Conservation (phyloP, 2,797 vertebrate genomes). For the Microctenopoma steveboyesi region DNA sequence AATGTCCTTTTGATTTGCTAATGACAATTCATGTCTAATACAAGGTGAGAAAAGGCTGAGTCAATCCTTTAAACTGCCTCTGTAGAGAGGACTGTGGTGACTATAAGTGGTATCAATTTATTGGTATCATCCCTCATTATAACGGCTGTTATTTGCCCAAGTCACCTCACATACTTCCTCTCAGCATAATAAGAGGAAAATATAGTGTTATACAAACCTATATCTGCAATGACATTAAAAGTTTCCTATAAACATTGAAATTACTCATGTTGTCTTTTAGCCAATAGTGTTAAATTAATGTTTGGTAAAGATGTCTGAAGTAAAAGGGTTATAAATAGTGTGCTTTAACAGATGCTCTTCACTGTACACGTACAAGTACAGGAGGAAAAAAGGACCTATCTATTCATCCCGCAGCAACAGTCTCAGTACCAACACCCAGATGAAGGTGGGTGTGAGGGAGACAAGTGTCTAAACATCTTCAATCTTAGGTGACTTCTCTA, state of each 20-base stretch:
- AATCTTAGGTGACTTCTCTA: slow-evolving; percentile 62
- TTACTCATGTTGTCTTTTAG: slow-evolving; percentile 46
- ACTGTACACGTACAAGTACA: slow-evolving; percentile 80
- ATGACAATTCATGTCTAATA: slow-evolving; percentile 79
- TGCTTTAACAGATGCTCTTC: slow-evolving; percentile 48
- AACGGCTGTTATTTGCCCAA: slow-evolving; percentile 60
- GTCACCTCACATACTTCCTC: slow-evolving; percentile 47
- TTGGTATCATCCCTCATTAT: slow-evolving; percentile 76
- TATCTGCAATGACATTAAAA: slow-evolving; percentile 39
- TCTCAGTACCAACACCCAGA: slow-evolving; percentile 64
- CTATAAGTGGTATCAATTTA: slow-evolving; percentile 72
- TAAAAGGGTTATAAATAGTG: slow-evolving; percentile 31
- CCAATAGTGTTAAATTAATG: slow-evolving; percentile 34
- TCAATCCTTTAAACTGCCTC: slow-evolving; percentile 77
- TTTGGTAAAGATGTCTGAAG: slow-evolving; percentile 22
- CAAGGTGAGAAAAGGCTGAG: slow-evolving; percentile 80
- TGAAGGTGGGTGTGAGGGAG: slow-evolving; percentile 75
- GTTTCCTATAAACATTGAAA: slow-evolving; percentile 43
- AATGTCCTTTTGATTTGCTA: slow-evolving; percentile 81
- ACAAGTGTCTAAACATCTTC: slow-evolving; percentile 65
- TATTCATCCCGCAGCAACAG: slow-evolving; percentile 58
- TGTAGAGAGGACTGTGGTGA: slow-evolving; percentile 46
- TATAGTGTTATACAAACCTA: slow-evolving; percentile 6
- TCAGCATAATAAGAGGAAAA: slow-evolving; percentile 50
- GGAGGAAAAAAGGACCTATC: slow-evolving; percentile 71